These are phyloP conservation scores for Sceloporus undulatus DNA, from an alignment of 2,113 vertebrate species.

Conservation along the genomic window DNA sequence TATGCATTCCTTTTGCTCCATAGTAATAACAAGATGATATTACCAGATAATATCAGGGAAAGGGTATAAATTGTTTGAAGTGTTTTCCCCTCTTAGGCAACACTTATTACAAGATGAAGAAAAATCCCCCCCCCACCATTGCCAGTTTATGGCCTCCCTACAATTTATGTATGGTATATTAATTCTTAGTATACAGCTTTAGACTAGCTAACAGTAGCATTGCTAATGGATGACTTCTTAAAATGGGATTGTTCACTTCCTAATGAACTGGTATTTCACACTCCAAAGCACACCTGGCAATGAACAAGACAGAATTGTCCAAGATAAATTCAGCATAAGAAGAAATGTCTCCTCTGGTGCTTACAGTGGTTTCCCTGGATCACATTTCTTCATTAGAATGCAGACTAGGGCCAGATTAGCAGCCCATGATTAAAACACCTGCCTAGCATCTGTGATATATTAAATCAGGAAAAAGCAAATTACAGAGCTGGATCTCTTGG, in stretches of 20 bases:
- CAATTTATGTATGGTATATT: background rate
- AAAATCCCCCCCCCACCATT: background rate
- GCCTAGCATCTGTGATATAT: background rate
- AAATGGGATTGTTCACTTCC: constrained; percentile 10
- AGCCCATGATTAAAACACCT: background rate
- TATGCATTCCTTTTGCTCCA: too few relatives aligned
- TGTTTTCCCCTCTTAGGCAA: background rate
- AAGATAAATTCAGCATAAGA: background rate
- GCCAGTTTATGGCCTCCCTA: constrained; percentile 10
- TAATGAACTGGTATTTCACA: constrained; percentile 47
- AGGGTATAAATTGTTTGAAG: background rate
- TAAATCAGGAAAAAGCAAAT: background rate
- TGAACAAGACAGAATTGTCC: background rate
- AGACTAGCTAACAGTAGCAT: constrained; percentile 28
- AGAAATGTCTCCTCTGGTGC: constrained; percentile 2
- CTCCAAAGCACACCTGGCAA: constrained; percentile 17
- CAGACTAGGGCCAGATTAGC: background rate
- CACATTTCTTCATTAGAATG: background rate
- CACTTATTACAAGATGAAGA: background rate
- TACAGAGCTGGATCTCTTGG: background rate
- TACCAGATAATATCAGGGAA: background rate
- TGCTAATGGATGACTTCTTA: constrained; percentile 26
- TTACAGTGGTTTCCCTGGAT: background rate
- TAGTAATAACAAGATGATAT: background rate
- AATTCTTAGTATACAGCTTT: constrained; percentile 9